These are phyloP conservation scores for Propithecus coquereli DNA, from an alignment of 2,113 vertebrate genomes.

Conservation along the genomic window DNA sequence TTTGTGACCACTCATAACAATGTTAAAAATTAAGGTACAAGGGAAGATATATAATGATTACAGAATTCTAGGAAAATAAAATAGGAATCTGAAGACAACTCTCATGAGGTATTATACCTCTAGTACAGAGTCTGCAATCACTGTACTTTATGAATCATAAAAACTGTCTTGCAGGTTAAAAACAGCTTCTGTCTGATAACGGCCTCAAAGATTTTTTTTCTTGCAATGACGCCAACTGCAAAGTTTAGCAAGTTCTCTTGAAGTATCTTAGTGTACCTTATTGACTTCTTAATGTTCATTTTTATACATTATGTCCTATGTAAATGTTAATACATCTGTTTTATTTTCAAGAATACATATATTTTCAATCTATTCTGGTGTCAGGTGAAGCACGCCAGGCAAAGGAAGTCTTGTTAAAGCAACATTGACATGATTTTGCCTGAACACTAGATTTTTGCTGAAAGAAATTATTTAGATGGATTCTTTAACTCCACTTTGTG, in stretches of 20 bases:
- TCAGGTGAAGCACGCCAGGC: not conserved
- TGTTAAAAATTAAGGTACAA: not conserved
- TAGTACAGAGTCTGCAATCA: not conserved
- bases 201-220: not conserved
- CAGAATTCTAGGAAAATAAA: not conserved
- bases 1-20: not conserved
- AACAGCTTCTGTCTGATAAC: not conserved
- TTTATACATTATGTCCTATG: too few species aligned
- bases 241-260: not conserved
- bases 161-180: not conserved
- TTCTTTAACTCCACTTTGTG: not conserved
- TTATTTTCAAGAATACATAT: not conserved
- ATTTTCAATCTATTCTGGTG: not conserved
- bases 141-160: not conserved
- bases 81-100: not conserved
- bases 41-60: not conserved
- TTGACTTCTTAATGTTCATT: not conserved
- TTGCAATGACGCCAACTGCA: not conserved
- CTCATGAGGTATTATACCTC: too few species aligned
- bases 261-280: not conserved
- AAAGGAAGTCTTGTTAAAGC: not conserved
- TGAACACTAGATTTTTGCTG: not conserved
- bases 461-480: not conserved
- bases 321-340: not conserved
- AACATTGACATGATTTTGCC: not conserved